phyloP scores from a whole-genome alignment of 2,797 vertebrate species.

The Darevskia nairensis region DNA sequence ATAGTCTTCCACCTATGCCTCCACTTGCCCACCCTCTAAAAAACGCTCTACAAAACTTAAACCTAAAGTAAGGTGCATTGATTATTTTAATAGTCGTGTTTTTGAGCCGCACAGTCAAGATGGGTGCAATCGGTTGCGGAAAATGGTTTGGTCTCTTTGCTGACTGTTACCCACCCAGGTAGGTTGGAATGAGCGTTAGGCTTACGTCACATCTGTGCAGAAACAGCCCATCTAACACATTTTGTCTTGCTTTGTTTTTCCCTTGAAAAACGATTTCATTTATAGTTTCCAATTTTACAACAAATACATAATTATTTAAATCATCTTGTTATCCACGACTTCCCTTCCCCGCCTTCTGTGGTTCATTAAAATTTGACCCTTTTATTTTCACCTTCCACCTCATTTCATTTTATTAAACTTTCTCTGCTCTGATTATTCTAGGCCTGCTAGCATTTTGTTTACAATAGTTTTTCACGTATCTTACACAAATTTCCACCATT shows the following conservation, averaged over 20 bases:
- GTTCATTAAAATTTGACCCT: too few species aligned
- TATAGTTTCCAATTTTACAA: not conserved
- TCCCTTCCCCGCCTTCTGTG: not conserved
- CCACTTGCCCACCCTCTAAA: not conserved
- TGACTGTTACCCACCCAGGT: not conserved
- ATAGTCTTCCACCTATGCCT: conserved; percentile 54
- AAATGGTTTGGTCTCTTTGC: not conserved
- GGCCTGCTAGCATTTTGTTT: too few species aligned
- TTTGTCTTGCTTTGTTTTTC: not conserved
- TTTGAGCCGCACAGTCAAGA: not conserved
- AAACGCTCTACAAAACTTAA: not conserved
- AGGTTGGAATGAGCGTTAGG: not conserved
- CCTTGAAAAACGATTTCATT: not conserved
- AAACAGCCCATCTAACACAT: too few species aligned
- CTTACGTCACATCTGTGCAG: not conserved
- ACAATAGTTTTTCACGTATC: too few species aligned
- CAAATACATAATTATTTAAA: too few species aligned
- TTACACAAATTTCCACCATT: too few species aligned
- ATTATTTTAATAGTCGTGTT: not conserved
- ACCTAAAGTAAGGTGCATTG: not conserved
- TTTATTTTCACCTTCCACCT: too few species aligned
- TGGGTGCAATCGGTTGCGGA: too few species aligned
- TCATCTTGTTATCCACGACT: not conserved
- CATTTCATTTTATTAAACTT: too few species aligned
- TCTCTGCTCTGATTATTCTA: too few species aligned